phyloP scores from a whole-genome alignment of 2,113 vertebrate genomes.

The Ictalurus punctatus region DNA sequence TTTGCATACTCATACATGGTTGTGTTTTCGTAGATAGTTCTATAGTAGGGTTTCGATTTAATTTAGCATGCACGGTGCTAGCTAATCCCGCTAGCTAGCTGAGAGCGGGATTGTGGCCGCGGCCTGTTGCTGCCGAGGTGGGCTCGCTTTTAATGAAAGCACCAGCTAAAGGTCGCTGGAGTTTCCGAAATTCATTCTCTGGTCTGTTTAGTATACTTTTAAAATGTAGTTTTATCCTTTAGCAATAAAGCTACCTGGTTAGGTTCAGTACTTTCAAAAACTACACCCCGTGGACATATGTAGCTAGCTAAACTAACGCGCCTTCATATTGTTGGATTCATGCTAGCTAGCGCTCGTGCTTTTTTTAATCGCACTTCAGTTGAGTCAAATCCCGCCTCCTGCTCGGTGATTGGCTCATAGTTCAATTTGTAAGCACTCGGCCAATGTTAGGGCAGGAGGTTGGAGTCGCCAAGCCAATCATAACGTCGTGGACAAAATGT shows the following conservation, averaged over 20 bases:
- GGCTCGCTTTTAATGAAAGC: not conserved
- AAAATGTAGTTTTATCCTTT: not conserved
- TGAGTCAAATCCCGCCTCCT: not conserved
- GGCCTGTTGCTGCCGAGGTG: constrained; percentile 23
- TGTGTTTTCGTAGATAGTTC: not conserved
- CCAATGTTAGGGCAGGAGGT: not conserved
- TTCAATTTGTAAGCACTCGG: fast-evolving
- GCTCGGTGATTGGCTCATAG: not conserved
- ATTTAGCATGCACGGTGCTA: not conserved
- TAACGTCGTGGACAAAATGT: not conserved
- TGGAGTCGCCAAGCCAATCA: not conserved
- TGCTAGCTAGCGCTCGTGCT: not conserved
- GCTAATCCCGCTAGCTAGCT: not conserved
- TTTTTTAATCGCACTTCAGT: not conserved
- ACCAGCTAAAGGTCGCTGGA: not conserved
- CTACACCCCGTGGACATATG: no score
- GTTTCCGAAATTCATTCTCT: no score
- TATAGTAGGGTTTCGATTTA: no score
- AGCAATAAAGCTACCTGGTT: no score
- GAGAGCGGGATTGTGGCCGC: constrained; percentile 10
- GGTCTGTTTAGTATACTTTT: not conserved
- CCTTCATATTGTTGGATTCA: constrained; percentile 5
- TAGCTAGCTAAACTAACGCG: not conserved
- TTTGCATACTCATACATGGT: no score
- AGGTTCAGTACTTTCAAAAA: not conserved